Evolutionary conservation across 64 coral and sea anemone species (phyloP).

Genomic region (Orbicella faveolata): DNA sequence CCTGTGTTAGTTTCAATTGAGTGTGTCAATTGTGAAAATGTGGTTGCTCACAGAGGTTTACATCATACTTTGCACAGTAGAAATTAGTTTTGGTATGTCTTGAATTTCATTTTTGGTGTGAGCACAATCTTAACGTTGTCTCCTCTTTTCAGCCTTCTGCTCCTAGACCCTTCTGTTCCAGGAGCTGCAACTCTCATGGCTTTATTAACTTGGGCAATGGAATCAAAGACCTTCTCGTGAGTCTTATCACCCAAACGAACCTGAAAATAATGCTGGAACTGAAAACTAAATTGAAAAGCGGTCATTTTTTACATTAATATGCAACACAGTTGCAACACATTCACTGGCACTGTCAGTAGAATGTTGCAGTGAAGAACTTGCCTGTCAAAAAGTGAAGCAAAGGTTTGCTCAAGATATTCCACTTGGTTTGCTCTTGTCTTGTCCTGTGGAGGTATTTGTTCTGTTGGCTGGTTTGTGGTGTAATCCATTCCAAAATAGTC

Average conservation of each 20-base stretch:
- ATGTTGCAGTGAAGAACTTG: conserved; percentile 36
- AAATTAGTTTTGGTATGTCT: conserved; percentile 38
- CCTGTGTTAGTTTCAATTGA: not conserved
- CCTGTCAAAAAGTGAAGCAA: conserved; percentile 48
- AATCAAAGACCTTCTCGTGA: too few species aligned
- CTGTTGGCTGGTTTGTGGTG: conserved; percentile 10
- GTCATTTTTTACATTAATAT: too few species aligned
- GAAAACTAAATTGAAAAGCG: too few species aligned
- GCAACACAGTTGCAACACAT: too few species aligned
- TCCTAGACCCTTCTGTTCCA: not conserved
- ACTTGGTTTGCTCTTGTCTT: conserved; percentile 17
- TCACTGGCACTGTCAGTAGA: not conserved
- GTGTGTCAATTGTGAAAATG: conserved; percentile 11
- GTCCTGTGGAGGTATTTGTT: conserved; percentile 22
- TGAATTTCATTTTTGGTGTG: conserved; percentile 5
- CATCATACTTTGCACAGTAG: conserved; percentile 30
- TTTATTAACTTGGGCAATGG: too few species aligned
- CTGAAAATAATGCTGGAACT: too few species aligned
- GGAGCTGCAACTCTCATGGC: too few species aligned
- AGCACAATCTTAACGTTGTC: not conserved
- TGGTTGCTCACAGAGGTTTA: conserved; percentile 14
- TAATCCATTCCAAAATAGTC: conserved; percentile 34
- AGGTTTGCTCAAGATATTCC: conserved; percentile 38
- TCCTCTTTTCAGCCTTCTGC: too few species aligned
- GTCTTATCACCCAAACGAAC: too few species aligned